phyloP scores from a whole-genome alignment of 1,140 invertebrate species.

The Caenorhabditis remanei region DNA sequence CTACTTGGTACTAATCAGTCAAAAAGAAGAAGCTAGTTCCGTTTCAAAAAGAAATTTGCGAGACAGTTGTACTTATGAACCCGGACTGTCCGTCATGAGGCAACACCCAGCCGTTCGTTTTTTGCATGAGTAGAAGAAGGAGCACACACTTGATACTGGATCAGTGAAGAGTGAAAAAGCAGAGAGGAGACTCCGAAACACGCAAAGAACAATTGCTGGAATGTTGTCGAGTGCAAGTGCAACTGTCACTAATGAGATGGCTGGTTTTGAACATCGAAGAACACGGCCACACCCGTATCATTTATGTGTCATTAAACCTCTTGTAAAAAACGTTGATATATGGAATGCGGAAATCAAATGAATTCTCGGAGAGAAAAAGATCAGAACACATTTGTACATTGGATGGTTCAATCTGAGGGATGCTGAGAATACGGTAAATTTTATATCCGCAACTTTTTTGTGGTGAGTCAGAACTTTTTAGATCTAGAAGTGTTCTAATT shows the following conservation, averaged over 20 bases:
- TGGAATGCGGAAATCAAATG: slow-evolving; percentile 15
- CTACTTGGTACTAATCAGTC: slow-evolving; percentile 14
- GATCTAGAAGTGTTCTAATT: too few species aligned
- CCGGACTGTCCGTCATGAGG: slow-evolving; percentile 18
- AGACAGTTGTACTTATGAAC: slow-evolving; percentile 9
- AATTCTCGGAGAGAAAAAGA: background rate
- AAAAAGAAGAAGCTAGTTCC: background rate
- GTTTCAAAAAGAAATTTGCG: background rate
- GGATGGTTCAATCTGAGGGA: too few species aligned
- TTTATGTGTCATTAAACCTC: slow-evolving; percentile 24
- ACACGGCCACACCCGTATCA: slow-evolving; percentile 26
- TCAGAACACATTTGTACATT: slow-evolving; percentile 16
- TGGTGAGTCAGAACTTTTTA: too few species aligned
- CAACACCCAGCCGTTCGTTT: slow-evolving; percentile 17
- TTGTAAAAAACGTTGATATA: background rate
- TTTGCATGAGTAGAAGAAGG: background rate
- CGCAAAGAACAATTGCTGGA: slow-evolving; percentile 46
- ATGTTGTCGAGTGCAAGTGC: slow-evolving; percentile 47
- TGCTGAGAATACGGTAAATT: too few species aligned
- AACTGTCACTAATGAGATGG: slow-evolving; percentile 1
- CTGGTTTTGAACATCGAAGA: slow-evolving; percentile 49
- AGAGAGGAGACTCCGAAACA: slow-evolving; percentile 35
- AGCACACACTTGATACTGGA: slow-evolving; percentile 32
- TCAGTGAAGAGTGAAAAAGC: background rate
- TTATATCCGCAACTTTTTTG: too few species aligned